Evolutionary conservation across 2,888 invertebrate species (phyloP).

Genomic region (Lacanobia oleracea): DNA sequence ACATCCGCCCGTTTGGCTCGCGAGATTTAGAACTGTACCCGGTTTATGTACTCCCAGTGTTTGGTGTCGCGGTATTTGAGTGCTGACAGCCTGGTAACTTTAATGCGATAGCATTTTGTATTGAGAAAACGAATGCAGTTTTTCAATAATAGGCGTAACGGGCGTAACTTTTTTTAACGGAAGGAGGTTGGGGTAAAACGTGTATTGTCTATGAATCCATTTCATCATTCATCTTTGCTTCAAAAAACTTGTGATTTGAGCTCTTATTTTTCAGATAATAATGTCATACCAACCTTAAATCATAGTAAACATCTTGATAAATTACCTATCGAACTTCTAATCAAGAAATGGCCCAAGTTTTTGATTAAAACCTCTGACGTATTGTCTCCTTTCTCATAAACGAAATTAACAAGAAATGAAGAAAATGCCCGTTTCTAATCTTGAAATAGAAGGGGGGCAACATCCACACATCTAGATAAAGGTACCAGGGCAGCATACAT

Average conservation of each 20-base stretch:
- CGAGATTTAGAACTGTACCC: slow-evolving; percentile 78
- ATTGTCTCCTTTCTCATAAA: slow-evolving; percentile 67
- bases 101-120: slow-evolving; percentile 55
- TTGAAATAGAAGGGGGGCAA: slow-evolving; percentile 81
- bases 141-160: slow-evolving; percentile 2
- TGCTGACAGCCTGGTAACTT: slow-evolving; percentile 60
- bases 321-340: slow-evolving; percentile 7
- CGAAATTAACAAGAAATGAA: slow-evolving; percentile 74
- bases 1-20: slow-evolving; percentile 75
- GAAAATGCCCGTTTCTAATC: slow-evolving; percentile 84
- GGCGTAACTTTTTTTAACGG: not conserved
- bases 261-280: not conserved
- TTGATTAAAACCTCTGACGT: slow-evolving; percentile 50
- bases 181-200: not conserved
- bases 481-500: slow-evolving; percentile 78
- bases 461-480: slow-evolving; percentile 87
- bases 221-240: not conserved
- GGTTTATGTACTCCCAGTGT: slow-evolving; percentile 66
- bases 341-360: slow-evolving; percentile 28
- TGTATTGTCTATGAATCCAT: not conserved
- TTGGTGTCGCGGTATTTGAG: slow-evolving; percentile 62
- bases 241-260: slow-evolving; percentile 1
- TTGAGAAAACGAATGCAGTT: slow-evolving; percentile 38
- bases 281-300: not conserved
- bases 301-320: slow-evolving; percentile 1